These are phyloP conservation scores for Sicus ferrugineus DNA, from an alignment of 2,888 invertebrate genomes.

Conservation along the genomic window DNA sequence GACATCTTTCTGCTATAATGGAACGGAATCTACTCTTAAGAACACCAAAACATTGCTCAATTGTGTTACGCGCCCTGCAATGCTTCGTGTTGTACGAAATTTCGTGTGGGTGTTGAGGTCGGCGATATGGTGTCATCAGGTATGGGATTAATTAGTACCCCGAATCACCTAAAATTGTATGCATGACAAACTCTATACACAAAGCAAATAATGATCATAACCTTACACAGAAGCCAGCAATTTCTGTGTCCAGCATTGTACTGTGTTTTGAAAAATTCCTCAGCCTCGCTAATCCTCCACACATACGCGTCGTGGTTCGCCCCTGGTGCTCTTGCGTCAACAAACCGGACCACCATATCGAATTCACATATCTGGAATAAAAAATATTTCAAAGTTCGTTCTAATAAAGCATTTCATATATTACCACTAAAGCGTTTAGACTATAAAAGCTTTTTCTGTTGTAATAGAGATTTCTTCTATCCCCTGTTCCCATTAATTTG, in stretches of 20 bases:
- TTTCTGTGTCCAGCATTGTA: neutral
- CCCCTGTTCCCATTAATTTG: no score
- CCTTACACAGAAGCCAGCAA: neutral
- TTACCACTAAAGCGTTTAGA: no score
- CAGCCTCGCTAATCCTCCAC: neutral
- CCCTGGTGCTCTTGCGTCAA: neutral
- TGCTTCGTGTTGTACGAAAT: neutral
- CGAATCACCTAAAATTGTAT: neutral
- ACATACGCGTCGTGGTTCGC: neutral
- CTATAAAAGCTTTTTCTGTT: no score
- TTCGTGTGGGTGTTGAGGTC: neutral
- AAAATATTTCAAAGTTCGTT: neutral
- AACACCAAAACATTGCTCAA: conserved; percentile 1
- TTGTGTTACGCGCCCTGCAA: neutral
- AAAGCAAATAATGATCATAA: neutral
- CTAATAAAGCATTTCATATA: no score
- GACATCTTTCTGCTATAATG: neutral
- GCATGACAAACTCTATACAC: neutral
- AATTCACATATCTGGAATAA: neutral
- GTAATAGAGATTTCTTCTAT: no score
- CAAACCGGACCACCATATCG: neutral
- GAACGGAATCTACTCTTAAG: conserved; percentile 3
- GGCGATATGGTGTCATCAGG: neutral
- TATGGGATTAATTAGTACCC: neutral
- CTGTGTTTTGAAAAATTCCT: neutral